Evolutionary conservation across 2,113 vertebrate species (phyloP).

Genomic region (Pagrus major): DNA sequence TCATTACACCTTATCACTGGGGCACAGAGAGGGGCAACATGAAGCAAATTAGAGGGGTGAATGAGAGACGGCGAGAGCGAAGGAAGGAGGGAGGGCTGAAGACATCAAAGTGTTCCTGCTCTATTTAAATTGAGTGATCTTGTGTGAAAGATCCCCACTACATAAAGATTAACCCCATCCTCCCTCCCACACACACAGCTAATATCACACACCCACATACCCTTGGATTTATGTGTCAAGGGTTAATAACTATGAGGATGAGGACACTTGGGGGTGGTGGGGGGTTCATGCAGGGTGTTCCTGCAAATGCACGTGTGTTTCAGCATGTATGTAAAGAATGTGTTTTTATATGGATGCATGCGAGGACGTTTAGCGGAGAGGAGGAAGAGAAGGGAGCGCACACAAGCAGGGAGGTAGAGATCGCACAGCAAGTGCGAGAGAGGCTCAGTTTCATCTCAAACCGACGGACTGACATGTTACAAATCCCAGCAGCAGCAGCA

Average conservation of each 20-base stretch:
- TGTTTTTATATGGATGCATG: background rate
- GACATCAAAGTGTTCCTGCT: slow-evolving; percentile 78
- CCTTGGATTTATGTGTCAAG: slow-evolving; percentile 73
- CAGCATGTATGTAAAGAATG: slow-evolving; percentile 3
- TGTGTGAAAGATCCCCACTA: slow-evolving; percentile 78
- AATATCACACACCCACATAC: slow-evolving; percentile 73
- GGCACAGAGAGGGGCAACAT: slow-evolving; percentile 66
- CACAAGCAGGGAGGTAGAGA: slow-evolving; percentile 30
- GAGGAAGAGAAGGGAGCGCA: background rate
- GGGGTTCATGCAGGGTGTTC: slow-evolving; percentile 20
- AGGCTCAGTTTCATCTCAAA: slow-evolving; percentile 58
- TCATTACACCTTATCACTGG: slow-evolving; percentile 82
- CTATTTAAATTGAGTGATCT: slow-evolving; percentile 80
- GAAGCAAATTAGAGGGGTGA: slow-evolving; percentile 71
- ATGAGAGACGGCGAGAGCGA: slow-evolving; percentile 55
- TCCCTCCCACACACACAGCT: slow-evolving; percentile 48
- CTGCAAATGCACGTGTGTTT: slow-evolving; percentile 16
- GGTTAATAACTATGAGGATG: slow-evolving; percentile 76
- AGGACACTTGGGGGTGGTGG: slow-evolving; percentile 31
- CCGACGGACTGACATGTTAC: slow-evolving; percentile 49
- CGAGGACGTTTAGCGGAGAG: background rate
- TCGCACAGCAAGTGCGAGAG: slow-evolving; percentile 35
- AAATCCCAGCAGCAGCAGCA: slow-evolving; percentile 57
- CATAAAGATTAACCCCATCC: slow-evolving; percentile 78
- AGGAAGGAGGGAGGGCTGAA: slow-evolving; percentile 48